Evolutionary conservation across 1,140 invertebrate species (phyloP).

Genomic region (Brachionus sp.): DNA sequence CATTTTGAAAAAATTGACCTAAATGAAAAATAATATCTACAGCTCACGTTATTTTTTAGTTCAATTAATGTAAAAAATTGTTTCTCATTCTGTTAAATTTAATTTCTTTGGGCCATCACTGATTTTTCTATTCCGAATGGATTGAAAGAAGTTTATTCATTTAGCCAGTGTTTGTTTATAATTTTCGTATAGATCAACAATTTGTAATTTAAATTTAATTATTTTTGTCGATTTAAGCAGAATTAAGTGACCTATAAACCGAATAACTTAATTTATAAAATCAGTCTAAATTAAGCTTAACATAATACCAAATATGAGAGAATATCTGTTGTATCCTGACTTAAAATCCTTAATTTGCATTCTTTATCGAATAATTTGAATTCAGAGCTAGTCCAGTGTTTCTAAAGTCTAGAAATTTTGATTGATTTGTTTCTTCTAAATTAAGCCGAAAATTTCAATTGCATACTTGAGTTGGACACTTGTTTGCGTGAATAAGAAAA

Average conservation of each 20-base stretch:
- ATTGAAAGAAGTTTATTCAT: not conserved
- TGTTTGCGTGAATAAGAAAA: not conserved
- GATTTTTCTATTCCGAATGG: not conserved
- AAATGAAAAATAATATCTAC: not conserved
- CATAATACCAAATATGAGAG: not conserved
- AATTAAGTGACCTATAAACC: constrained; percentile 21
- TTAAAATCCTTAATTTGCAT: constrained; percentile 7
- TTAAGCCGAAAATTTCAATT: not conserved
- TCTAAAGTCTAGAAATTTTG: not conserved
- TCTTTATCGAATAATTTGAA: not conserved
- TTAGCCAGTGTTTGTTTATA: constrained; percentile 3
- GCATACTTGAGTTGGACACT: not conserved
- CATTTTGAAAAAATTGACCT: not conserved
- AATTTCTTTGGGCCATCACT: not conserved
- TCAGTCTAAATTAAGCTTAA: not conserved
- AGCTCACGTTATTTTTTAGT: not conserved
- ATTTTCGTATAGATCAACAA: constrained; percentile 26
- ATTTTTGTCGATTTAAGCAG: constrained; percentile 13
- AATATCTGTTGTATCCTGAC: constrained; percentile 27
- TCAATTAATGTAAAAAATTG: not conserved
- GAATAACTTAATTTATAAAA: constrained; percentile 28
- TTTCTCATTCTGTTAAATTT: not conserved
- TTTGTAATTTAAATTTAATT: constrained; percentile 40
- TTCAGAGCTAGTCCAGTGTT: not conserved
- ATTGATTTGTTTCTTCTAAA: not conserved